Evolutionary conservation across 2,113 vertebrate genomes (phyloP), one percentile per base, ranked within the genome.

Genomic region (Podarcis raffonei): DNA sequence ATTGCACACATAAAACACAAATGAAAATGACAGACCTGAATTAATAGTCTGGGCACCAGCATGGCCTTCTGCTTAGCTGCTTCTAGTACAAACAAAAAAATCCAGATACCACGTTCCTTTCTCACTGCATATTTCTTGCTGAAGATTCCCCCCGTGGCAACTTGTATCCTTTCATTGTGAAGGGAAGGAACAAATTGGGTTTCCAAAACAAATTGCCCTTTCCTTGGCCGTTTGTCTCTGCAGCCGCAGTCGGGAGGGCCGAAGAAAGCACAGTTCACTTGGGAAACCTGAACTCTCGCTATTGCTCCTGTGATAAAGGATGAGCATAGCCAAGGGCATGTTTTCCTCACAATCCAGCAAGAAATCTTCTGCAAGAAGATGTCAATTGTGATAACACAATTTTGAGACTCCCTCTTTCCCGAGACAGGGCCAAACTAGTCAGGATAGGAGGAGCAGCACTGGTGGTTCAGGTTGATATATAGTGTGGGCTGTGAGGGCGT

Each of bases 111-210:
- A 79, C 76, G 22, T 66, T 77, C 12, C 69, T 82, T 53, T 69
- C 84, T 18, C 22, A 1, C 18, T 91, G 81, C n/a, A 80, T 27
- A 13, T 84, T 94, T 89, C 86, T 37, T 90, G 89, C 20, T 86
- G 92, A 87, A 53, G 48, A 53, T 53, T 2, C 48, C 48, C 48
- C 48, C 48, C 0, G 9, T 53, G 48, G 11, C 48, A 53, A 53
- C 9, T 53, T 53, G 48, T 53, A 53, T 53, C 48, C 53, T 59
- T 65, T 37, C 72, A 4, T 75, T 30, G 18, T 53, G 84, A 72
- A 22, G 77, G 72, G 6, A 48, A 87, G n/a, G 84, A 22, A 83
- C 39, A 69, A 39, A 42, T 12, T 0, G 0, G n/a, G 4, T 65
- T 89, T 85, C 32, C 3, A 22, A n/a, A 0, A 6, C 15, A 65